Evolutionary conservation across 2,888 invertebrate genomes (phyloP), one percentile per base, ranked within the genome.

Genomic region (Temnothorax unifasciatus): DNA sequence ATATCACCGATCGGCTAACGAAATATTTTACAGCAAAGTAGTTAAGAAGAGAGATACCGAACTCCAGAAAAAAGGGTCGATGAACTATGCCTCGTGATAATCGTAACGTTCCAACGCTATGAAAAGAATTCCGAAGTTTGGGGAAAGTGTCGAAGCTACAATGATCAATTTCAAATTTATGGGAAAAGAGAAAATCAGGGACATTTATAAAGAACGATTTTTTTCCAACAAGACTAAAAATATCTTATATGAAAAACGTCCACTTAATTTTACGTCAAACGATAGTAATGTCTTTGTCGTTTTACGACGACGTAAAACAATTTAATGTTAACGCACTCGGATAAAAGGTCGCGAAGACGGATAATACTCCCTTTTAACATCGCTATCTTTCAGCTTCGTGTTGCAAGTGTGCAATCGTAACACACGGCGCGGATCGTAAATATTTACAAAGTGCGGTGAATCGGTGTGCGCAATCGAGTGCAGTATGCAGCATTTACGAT

Each of bases 221-320:
- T 41, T 47, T 47, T 47, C 9, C 66, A 5, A 66, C 44, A 11
- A 29, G 21, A 41, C 25, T 21, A 44, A 64, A 44, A 21, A 25
- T 25, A 64, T 44, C 21, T 18, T 9, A 13, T 8, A 6, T 9
- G 59, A 41, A 41, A 11, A 66, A 25, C 9, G 13, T 41, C 41
- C 41, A 66, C 41, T 64, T 15, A 41, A 41, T 64, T 64, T 41
- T 13, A 11, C 21, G 5, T 41, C 21, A 13, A 64, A 41, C 63
- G 34, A 38, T 1, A n/a, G n/a, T 63, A 15, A 38, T 44, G 25
- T 44, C 44, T 18, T 66, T 44, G 3, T 8, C 66, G 4, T 68
- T 68, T 68, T 68, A 68, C 18, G 47, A 68, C 47, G 47, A 11
- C 29, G 41, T 68, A 68, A 68, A 68, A 68, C 66, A 68, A 66